phyloP scores from a whole-genome alignment of 92 coral and sea anemone species.

The Porites divaricata region DNA sequence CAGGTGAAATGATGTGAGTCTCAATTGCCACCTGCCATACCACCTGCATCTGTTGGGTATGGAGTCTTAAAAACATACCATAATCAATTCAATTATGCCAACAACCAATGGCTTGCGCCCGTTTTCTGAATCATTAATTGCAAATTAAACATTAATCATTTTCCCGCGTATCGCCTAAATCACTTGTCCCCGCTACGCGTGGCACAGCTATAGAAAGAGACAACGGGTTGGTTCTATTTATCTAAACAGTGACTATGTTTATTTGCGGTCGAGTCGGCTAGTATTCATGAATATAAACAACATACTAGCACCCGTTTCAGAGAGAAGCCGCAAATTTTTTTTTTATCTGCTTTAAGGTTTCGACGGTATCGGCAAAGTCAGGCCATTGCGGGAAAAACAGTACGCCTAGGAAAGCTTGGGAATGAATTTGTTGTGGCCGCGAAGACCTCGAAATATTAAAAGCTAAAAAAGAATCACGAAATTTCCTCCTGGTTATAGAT shows the following conservation, averaged over 20 bases:
- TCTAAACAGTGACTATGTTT: constrained; percentile 91
- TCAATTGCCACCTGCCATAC: constrained; percentile 72
- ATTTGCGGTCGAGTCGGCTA: constrained; percentile 84
- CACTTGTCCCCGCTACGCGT: constrained; percentile 88
- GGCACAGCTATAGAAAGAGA: constrained; percentile 75
- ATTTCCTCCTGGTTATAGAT: constrained; percentile 55
- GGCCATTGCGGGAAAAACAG: constrained; percentile 70
- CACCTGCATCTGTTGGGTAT: constrained; percentile 86
- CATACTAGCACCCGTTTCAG: constrained; percentile 72
- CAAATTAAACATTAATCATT: constrained; percentile 89
- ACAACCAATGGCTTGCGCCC: constrained; percentile 77
- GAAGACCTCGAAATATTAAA: constrained; percentile 58
- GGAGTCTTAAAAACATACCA: constrained; percentile 63
- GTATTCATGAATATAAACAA: constrained; percentile 88
- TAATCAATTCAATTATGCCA: constrained; percentile 83
- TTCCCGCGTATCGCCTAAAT: constrained; percentile 87
- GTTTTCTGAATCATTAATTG: constrained; percentile 92
- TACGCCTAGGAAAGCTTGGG: constrained; percentile 31
- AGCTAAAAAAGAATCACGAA: constrained; percentile 57
- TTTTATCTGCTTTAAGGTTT: constrained; percentile 86
- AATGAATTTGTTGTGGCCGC: constrained; percentile 55
- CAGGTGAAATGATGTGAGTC: constrained; percentile 62
- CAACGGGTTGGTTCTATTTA: constrained; percentile 80
- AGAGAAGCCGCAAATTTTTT: constrained; percentile 81
- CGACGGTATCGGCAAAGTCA: constrained; percentile 90